These are phyloP conservation scores for Montifringilla adamsi DNA, from an alignment of 2,113 vertebrate genomes.

Conservation along the genomic window DNA sequence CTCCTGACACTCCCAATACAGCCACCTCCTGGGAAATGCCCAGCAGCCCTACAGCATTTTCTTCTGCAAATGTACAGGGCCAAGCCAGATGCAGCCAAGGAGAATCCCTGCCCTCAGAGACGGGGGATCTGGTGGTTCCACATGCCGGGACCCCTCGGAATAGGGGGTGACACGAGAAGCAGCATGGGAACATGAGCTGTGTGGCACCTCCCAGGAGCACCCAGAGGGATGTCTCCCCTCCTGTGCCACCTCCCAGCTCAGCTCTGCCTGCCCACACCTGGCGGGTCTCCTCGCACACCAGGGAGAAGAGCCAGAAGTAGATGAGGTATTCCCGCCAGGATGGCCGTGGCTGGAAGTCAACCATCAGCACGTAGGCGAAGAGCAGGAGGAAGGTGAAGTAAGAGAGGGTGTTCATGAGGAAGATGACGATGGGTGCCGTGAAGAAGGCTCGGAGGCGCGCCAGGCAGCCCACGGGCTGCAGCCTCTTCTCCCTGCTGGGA, in stretches of 20 bases:
- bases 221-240: neutral
- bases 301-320: slow-evolving; percentile 88
- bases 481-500: slow-evolving; percentile 38
- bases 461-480: slow-evolving; percentile 57
- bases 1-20: neutral
- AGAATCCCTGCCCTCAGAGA: neutral
- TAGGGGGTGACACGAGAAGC: neutral
- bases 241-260: neutral
- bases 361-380: slow-evolving; percentile 89
- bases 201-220: neutral
- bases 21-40: neutral
- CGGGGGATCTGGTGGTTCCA: rapidly evolving
- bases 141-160: neutral
- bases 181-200: rapidly evolving
- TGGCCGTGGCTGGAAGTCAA: slow-evolving; percentile 86
- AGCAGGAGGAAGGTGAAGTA: slow-evolving; percentile 93
- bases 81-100: neutral
- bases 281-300: slow-evolving; percentile 89
- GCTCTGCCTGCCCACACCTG: slow-evolving; percentile 76
- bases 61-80: neutral
- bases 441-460: slow-evolving; percentile 77
- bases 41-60: neutral
- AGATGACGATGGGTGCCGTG: slow-evolving; percentile 83
- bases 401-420: slow-evolving; percentile 88
- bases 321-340: slow-evolving; percentile 82